Base-by-base conservation (phyloP, 2,113 vertebrate species). In the Planiliza haematocheilus region DNA sequence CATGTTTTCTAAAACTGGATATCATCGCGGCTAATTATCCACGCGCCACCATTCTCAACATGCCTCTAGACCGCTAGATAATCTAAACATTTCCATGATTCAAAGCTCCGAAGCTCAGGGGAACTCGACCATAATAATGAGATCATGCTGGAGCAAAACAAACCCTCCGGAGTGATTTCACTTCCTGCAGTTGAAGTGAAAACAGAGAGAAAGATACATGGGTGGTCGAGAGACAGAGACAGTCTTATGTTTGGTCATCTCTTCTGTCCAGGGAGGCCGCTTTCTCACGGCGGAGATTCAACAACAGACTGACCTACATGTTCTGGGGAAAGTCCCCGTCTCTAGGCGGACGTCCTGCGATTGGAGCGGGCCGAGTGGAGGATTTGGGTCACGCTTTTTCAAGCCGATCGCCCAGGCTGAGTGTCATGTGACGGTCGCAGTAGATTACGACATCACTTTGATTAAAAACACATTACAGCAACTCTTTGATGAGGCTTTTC, bases 271-370 rank as follows among this genome's bases (percentile, higher is more conserved):
- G 1, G 0, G 74, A 42, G 51, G 38, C 11, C 24, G 0, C 48
- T 51, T 70, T 37, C 39, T 60, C 79, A 58, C 21, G 18, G 18
- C 1, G 43, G 13, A 38, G 56, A 37, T 67, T 30, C 64, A 18
- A 10, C 64, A 18, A 10, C 68, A 18, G 24, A 43, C 63, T 38
- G 67, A 68, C 71, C 67, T 10, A 59, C 59, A 70, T 17, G 61
- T 52, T 24, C 7, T 10, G 24, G 84, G 24, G 80, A 77, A 74
- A 80, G 76, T 74, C 79, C 79, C 52, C 46, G 36, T 16, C 3
- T 41, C 38, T 3, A 0, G 24, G 16, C 4, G 7, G 14, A 12
- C 20, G 20, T 64, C 71, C 38, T 53, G 45, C 45, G 69, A 77
- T 46, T 2, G 0, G 21, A 57, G 16, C 7, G 4, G 42, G 14